Base-by-base conservation (phyloP, 2,113 vertebrate genomes). In the Lutjanus erythropterus region DNA sequence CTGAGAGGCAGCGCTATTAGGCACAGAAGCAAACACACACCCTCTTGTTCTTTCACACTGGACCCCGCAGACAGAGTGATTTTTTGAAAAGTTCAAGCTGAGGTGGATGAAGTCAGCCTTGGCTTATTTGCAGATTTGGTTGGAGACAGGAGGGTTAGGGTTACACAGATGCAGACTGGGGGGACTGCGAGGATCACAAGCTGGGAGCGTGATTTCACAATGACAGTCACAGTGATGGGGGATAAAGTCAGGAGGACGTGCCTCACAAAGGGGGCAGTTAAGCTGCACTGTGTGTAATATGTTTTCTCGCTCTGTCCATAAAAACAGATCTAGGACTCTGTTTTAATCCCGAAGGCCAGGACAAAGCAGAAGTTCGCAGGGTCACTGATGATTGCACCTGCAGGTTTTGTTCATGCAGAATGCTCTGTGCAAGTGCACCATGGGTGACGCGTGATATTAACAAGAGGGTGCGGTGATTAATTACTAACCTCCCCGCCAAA, bases 41-140 rank as follows among this genome's bases (percentile, higher is more conserved):
- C n/a, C 53, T 10, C 33, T 78, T 67, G 46, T 75, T 71, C 39
- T 73, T 79, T 41, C 75, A 84, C 31, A 69, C 70, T 31, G 14
- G 31, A 74, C 19, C 59, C 52, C 2, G 68, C 44, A 60, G 56
- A 62, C n/a, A n/a, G n/a, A n/a, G n/a, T 37, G 66, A 87, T 71
- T 75, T 53, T 76, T 35, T 64, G 46, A 33, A 58, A 74, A 69
- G 39, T 62, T 60, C 60, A 85, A 60, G 47, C 47, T 65, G 42
- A 62, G 80, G 70, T 61, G 56, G 71, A 81, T 81, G 61, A 84
- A 72, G 78, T 84, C 74, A 86, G 56, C 68, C 61, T 76, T 29
- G 72, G 71, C 69, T 69, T 19, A 33, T 52, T 77, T 52, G 80
- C 53, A 49, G 29, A 58, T 50, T 11, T 61, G 42, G 61, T 77